These are phyloP conservation scores for Eulemur rubriventer DNA, from an alignment of 2,797 vertebrate genomes.

Conservation along the genomic window DNA sequence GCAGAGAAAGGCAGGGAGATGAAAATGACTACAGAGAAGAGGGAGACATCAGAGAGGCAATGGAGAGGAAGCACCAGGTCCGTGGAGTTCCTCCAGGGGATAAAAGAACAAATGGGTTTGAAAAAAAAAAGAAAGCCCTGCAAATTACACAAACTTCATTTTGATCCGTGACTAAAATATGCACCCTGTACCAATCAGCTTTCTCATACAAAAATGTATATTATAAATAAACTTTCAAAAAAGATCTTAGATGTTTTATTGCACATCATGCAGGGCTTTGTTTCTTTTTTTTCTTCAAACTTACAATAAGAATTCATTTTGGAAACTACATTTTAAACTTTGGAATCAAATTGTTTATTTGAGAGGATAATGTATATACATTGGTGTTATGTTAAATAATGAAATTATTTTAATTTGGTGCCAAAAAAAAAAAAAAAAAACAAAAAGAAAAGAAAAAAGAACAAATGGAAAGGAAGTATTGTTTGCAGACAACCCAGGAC, in stretches of 20 bases:
- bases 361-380: constrained; percentile 83
- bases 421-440: constrained; percentile 37
- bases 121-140: constrained; percentile 36
- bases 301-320: constrained; percentile 79
- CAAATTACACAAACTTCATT: constrained; percentile 76
- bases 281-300: constrained; percentile 63
- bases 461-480: neutral
- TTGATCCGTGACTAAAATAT: constrained; percentile 76
- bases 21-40: neutral
- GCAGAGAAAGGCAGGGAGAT: neutral
- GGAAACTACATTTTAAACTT: constrained; percentile 75
- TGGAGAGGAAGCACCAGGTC: neutral
- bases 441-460: too few relatives aligned
- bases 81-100: neutral
- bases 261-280: constrained; percentile 81
- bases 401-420: constrained; percentile 85
- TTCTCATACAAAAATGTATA: constrained; percentile 82
- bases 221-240: constrained; percentile 88
- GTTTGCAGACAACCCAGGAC: neutral
- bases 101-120: constrained; percentile 40
- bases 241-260: constrained; percentile 83
- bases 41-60: neutral
- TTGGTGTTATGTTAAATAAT: constrained; percentile 81
- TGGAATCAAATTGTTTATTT: constrained; percentile 77
- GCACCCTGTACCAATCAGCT: constrained; percentile 80